Conservation (phyloP, 2,797 vertebrate genomes). For the Dermochelys coriacea region DNA sequence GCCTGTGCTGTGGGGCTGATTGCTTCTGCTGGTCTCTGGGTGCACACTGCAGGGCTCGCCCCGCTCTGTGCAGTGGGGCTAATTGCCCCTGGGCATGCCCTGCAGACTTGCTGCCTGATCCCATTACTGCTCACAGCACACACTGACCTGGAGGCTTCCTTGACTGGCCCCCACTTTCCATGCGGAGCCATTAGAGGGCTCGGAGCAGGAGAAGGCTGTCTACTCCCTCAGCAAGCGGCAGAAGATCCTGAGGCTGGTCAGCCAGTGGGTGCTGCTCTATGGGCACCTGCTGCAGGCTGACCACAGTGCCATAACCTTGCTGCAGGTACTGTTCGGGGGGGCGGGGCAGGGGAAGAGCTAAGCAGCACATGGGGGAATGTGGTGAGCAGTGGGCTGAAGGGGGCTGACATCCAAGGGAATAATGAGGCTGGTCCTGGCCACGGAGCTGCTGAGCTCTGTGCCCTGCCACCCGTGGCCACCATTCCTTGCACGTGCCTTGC, state of each 20-base stretch:
- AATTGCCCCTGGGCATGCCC: not conserved
- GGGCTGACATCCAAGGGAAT: not conserved
- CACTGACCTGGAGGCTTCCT: constrained; percentile 58
- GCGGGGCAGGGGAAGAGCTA: fast-evolving
- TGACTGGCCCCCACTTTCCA: constrained; percentile 89
- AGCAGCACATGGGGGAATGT: not conserved
- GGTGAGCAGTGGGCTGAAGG: not conserved
- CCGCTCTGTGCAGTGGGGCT: fast-evolving
- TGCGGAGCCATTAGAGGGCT: constrained; percentile 86
- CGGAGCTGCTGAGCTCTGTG: not conserved
- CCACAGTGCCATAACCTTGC: constrained; percentile 82
- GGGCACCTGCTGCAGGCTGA: constrained; percentile 88
- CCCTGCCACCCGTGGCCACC: not conserved
- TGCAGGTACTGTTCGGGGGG: constrained; percentile 84
- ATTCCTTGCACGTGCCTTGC: not conserved
- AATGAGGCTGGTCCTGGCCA: not conserved
- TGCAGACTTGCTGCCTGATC: not conserved
- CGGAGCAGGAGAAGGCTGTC: constrained; percentile 88
- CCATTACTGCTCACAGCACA: fast-evolving
- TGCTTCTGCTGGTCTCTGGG: not conserved
- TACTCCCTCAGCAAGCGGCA: constrained; percentile 89
- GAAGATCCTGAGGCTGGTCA: constrained; percentile 91
- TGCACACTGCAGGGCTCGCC: not conserved
- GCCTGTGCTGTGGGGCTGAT: too few relatives aligned
- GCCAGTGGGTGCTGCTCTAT: constrained; percentile 92